Evolutionary conservation across 2,797 vertebrate species (phyloP).

Genomic region (Distichodus sexfasciatus): DNA sequence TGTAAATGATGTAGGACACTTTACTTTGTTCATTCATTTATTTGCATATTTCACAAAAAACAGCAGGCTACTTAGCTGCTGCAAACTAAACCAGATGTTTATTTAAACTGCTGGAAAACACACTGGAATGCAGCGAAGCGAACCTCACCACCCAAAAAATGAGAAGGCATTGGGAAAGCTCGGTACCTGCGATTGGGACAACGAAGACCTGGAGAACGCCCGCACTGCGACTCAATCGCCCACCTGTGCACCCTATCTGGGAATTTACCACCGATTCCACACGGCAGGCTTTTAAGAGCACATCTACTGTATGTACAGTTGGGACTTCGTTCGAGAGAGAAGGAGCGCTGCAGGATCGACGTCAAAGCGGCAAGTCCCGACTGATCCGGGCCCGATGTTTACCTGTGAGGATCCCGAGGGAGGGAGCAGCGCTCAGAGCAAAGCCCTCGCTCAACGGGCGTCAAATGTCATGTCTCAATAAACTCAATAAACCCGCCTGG

Average conservation of each 20-base stretch:
- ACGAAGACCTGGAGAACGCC: slow-evolving; percentile 38
- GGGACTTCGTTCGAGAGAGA: slow-evolving; percentile 12
- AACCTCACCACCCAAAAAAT: slow-evolving; percentile 14
- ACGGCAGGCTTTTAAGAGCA: slow-evolving; percentile 10
- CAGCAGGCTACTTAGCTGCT: no score
- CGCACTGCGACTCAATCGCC: slow-evolving; percentile 4
- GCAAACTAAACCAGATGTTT: no score
- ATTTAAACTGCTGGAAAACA: no score
- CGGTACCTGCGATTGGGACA: slow-evolving; percentile 38
- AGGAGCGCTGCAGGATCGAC: slow-evolving; percentile 24
- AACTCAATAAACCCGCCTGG: slow-evolving; percentile 59
- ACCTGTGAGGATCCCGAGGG: slow-evolving; percentile 45
- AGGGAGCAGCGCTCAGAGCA: slow-evolving; percentile 53
- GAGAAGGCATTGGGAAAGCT: slow-evolving; percentile 6
- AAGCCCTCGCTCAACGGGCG: slow-evolving; percentile 43
- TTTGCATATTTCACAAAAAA: no score
- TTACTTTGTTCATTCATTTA: no score
- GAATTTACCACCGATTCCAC: slow-evolving; percentile 40
- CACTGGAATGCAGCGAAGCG: slow-evolving; percentile 28
- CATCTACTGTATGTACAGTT: not conserved
- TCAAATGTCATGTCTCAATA: slow-evolving; percentile 52
- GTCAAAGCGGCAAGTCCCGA: slow-evolving; percentile 55
- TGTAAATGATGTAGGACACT: no score
- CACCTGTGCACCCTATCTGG: slow-evolving; percentile 6
- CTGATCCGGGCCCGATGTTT: slow-evolving; percentile 54